Evolutionary conservation across 2,888 invertebrate species (phyloP), one percentile per base, ranked within the genome.

Genomic region (Prosopocoilus inquinatus): DNA sequence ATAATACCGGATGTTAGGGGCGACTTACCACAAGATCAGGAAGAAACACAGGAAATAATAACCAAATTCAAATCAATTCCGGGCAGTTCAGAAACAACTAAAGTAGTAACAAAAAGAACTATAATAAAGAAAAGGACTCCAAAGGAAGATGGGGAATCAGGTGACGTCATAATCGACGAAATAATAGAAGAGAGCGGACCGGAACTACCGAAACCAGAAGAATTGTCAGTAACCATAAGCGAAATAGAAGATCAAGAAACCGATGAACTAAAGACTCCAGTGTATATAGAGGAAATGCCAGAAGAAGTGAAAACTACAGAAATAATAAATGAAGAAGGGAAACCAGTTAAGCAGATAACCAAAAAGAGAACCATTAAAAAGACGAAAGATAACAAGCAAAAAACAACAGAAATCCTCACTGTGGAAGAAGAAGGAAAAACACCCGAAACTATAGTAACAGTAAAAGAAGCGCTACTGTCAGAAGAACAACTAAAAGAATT

Each of bases 21-120:
- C 67, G 68, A 73, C 66, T 57, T 70, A 55, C 58, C 34, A 58
- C 66, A 34, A 70, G 63, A 63, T 13, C 44, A 55, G 39, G 43
- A 84, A 76, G 83, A 84, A 78, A 79, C 80, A 41, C 82, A 84
- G 72, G 84, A 85, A 78, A 83, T 84, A n/a, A 72, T 84, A 36
- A 84, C 83, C 1, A 84, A 82, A 73, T 84, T 84, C 64, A 74
- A 81, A 62, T 76, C 79, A 70, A 71, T 77, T 39, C 78, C 82
- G 8, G 82, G 79, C 16, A 76, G 78, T 52, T 73, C 75, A n/a
- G 81, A 82, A 72, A 80, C 81, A 5, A 79, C 78, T 56, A 80
- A 81, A 73, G 77, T 82, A 12, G 80, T 82, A 71, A 84, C 83
- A 1, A 84, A 83, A 69, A 67, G 83, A 64, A 84, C 84, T 1